Percentiles rank a stretch among this genome's conserved stretches.
These are phyloP conservation scores for Limnephilus marmoratus DNA, from an alignment of 2,888 invertebrate species.

Conservation along the genomic window DNA sequence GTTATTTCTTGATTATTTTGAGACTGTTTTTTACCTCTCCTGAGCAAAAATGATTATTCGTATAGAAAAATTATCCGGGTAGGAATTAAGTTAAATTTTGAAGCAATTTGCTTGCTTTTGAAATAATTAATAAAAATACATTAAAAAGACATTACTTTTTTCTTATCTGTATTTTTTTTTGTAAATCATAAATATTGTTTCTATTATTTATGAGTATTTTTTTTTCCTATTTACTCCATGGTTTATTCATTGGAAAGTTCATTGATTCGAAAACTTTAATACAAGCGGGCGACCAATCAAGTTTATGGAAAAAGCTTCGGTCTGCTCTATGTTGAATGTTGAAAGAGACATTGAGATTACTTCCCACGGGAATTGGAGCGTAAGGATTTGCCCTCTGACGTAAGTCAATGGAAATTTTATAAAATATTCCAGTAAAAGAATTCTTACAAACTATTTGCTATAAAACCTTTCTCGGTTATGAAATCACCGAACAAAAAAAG, in stretches of 20 bases:
- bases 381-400: conserved; percentile 50
- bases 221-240: not conserved
- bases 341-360: conserved; percentile 55
- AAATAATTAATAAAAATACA: no score
- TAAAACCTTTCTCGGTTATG: conserved; percentile 59
- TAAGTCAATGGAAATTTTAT: conserved; percentile 63
- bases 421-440: conserved; percentile 57
- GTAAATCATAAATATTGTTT: no score
- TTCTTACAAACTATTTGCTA: conserved; percentile 56
- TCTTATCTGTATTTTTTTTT: no score
- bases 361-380: conserved; percentile 43
- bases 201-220: no score
- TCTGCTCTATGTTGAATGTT: conserved; percentile 28
- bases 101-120: no score
- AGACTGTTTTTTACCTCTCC: no score
- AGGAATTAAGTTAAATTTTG: no score
- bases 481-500: conserved; percentile 58
- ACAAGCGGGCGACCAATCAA: not conserved
- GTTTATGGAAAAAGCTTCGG: not conserved
- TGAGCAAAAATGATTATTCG: no score
- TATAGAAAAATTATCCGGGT: no score
- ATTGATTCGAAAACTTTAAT: not conserved
- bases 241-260: not conserved
- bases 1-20: no score
- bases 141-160: no score